Base-by-base conservation (phyloP, 2,113 vertebrate genomes). In the Plestiodon gilberti region DNA sequence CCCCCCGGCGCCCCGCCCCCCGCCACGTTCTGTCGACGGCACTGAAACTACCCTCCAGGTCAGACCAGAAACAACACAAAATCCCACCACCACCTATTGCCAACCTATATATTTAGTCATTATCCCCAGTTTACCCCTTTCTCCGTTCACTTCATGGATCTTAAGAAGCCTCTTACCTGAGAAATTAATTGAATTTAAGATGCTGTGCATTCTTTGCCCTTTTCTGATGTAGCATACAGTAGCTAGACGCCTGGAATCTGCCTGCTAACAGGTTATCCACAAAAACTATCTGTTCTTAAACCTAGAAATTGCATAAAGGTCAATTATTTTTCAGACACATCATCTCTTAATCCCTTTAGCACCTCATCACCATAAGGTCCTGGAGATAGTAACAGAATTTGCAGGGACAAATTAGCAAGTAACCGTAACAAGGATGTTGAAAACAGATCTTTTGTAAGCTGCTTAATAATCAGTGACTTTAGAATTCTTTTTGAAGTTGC, bases 401-500 rank as follows among this genome's bases (percentile, higher is more conserved):
- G 77, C 57, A 43, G 84, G 89, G 92, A 85, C 79, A 94, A 94
- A 95, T 93, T 85, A 89, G 79, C 83, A 88, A 87, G 92, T 93
- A 91, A 92, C 59, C 91, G 81, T 85, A 90, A 91, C 79, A 80
- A 87, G 89, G 82, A 81, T 83, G 90, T 90, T 0, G 20, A 80
- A 93, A 65, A 81, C 17, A 83, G 86, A 88, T 18, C 69, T 89
- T 70, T 75, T 30, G 28, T 93, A 95, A 95, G 91, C 89, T 87
- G 87, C 90, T 95, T 93, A 93, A 83, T 93, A 93, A 83, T 82
- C 67, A 30, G 89, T 81, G 65, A 81, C 74, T 81, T 91, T 78
- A 90, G 91, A 88, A 93, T 93, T 85, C 92, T 91, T 93, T 94
- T 84, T 92, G 90, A 91, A 92, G 86, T 90, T 90, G 57, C 59